phyloP scores from a whole-genome alignment of 2,888 invertebrate species.

The Lasioglossum zephyrum region DNA sequence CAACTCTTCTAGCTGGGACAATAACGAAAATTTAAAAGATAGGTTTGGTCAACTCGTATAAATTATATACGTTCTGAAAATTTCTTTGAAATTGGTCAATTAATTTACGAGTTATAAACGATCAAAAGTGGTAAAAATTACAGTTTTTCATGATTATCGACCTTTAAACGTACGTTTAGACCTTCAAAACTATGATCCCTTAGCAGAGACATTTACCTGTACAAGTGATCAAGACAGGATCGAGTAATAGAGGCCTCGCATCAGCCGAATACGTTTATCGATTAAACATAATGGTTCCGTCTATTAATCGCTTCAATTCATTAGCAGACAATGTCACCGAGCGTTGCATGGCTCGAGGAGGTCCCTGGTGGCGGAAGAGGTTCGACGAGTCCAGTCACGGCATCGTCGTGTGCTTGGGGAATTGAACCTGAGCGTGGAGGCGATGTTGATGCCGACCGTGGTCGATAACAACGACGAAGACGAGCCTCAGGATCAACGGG shows the following conservation, averaged over 20 bases:
- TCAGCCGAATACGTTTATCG: neutral
- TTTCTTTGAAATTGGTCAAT: too few species aligned
- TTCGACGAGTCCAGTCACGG: constrained; percentile 92
- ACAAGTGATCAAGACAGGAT: neutral
- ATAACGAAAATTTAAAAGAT: too few species aligned
- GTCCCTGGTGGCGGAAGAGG: constrained; percentile 91
- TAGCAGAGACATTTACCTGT: neutral
- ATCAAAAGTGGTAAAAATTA: too few species aligned
- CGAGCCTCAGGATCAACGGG: constrained; percentile 76
- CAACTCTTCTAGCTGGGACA: too few species aligned
- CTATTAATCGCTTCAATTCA: constrained; percentile 33
- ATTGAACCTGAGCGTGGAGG: constrained; percentile 94
- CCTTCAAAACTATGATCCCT: too few species aligned
- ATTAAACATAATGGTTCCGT: neutral
- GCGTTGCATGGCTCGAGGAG: constrained; percentile 79
- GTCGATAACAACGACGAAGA: constrained; percentile 84
- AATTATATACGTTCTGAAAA: too few species aligned
- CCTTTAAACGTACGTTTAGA: too few species aligned
- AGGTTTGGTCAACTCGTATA: too few species aligned
- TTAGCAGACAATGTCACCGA: constrained; percentile 80
- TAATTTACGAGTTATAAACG: too few species aligned
- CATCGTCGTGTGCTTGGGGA: constrained; percentile 94
- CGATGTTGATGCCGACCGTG: constrained; percentile 94
- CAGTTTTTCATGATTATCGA: too few species aligned
- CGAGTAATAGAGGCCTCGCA: neutral